Conservation (phyloP, 1,140 invertebrate genomes). For the Ceratoteleas bidentatus region DNA sequence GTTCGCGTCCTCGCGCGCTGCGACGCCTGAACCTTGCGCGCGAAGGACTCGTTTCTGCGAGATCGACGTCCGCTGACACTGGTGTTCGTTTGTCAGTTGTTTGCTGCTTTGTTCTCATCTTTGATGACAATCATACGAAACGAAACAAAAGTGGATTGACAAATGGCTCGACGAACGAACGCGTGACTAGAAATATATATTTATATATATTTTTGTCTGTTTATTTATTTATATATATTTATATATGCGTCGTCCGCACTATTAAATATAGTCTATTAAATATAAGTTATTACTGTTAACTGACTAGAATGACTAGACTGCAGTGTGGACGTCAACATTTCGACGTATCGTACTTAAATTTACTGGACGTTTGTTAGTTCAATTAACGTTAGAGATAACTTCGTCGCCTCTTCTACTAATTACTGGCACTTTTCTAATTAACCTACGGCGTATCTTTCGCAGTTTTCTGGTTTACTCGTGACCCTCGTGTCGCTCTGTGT, state of each 20-base stretch:
- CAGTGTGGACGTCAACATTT: slow-evolving; percentile 77
- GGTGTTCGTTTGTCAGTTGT: slow-evolving; percentile 12
- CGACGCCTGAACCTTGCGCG: slow-evolving; percentile 16
- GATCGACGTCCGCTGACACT: slow-evolving; percentile 56
- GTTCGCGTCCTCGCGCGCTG: slow-evolving; percentile 12
- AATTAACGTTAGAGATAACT: slow-evolving; percentile 77
- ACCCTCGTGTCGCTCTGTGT: slow-evolving; percentile 9
- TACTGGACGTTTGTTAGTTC: slow-evolving; percentile 80
- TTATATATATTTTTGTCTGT: slow-evolving; percentile 48
- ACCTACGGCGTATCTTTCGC: slow-evolving; percentile 70
- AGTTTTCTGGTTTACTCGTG: slow-evolving; percentile 34
- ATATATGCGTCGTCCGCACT: slow-evolving; percentile 59
- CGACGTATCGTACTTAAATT: slow-evolving; percentile 78
- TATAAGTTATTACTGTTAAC: slow-evolving; percentile 70
- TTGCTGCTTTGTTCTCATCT: slow-evolving; percentile 22
- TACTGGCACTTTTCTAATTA: slow-evolving; percentile 82
- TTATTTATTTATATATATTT: slow-evolving; percentile 52
- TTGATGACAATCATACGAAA: slow-evolving; percentile 34
- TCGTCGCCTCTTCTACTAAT: slow-evolving; percentile 71
- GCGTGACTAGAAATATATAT: slow-evolving; percentile 62
- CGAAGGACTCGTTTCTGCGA: slow-evolving; percentile 27
- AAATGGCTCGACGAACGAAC: slow-evolving; percentile 54
- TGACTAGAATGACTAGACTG: slow-evolving; percentile 80
- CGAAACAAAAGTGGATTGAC: slow-evolving; percentile 45
- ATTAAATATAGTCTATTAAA: slow-evolving; percentile 65